Conservation (phyloP, 2,888 invertebrate species). For the Liodrosophila aerea region DNA sequence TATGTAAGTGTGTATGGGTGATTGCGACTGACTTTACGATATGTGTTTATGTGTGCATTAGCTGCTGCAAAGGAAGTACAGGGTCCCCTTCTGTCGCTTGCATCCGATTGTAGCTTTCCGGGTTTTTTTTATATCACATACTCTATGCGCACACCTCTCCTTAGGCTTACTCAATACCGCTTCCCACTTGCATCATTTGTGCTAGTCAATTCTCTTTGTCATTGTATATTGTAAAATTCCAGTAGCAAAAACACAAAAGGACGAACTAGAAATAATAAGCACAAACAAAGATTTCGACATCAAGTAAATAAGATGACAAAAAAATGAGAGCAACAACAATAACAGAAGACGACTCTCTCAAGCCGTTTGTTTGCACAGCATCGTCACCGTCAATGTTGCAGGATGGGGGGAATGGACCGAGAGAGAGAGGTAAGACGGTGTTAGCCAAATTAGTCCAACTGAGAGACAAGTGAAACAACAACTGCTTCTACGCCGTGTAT, state of each 20-base stretch:
- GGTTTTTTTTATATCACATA: not conserved
- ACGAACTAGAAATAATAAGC: constrained; percentile 68
- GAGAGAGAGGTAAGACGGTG: constrained; percentile 33
- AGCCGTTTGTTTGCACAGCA: constrained; percentile 51
- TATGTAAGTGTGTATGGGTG: too few relatives aligned
- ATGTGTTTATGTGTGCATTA: too few relatives aligned
- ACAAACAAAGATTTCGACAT: constrained; percentile 76
- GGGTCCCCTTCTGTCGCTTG: too few relatives aligned
- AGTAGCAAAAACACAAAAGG: constrained; percentile 32
- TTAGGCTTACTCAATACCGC: not conserved
- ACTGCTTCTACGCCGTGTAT: too few relatives aligned
- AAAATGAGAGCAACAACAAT: too few relatives aligned
- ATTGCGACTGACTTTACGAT: too few relatives aligned
- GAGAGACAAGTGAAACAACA: constrained; percentile 77
- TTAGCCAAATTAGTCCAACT: constrained; percentile 75
- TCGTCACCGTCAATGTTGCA: constrained; percentile 13
- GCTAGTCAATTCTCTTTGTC: constrained; percentile 59
- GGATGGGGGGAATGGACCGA: too few relatives aligned
- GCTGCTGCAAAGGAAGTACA: too few relatives aligned
- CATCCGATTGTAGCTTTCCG: too few relatives aligned
- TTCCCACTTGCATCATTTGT: constrained; percentile 11
- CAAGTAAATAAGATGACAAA: constrained; percentile 65
- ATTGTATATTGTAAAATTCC: constrained; percentile 70
- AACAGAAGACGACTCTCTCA: constrained; percentile 22
- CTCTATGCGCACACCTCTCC: not conserved